These are phyloP conservation scores for Tillus elongatus DNA, from an alignment of 2,888 invertebrate genomes.

Conservation along the genomic window DNA sequence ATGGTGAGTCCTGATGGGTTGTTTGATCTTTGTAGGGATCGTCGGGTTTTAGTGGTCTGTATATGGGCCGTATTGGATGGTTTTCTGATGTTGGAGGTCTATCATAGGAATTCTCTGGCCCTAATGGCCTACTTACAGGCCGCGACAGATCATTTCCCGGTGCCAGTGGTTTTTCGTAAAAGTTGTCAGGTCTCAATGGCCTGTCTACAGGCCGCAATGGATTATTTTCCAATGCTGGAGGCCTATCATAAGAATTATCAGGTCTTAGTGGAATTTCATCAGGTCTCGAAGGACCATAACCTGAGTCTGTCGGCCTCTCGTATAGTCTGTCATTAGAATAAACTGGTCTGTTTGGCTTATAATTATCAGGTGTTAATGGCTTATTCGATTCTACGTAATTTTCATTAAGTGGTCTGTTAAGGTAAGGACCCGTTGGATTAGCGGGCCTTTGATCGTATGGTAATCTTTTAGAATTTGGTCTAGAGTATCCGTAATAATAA, in stretches of 20 bases:
- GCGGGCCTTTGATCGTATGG: background rate
- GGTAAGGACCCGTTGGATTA: background rate
- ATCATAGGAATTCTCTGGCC: conserved; percentile 15
- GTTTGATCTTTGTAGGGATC: conserved; percentile 14
- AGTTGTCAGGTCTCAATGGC: conserved; percentile 11
- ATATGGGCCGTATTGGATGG: conserved; percentile 9
- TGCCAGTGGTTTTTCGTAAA: conserved; percentile 13
- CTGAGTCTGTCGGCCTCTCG: no score
- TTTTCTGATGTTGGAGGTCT: conserved; percentile 14
- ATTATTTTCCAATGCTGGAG: background rate
- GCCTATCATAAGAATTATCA: conserved; percentile 1
- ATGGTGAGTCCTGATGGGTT: conserved; percentile 10
- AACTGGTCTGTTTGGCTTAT: no score
- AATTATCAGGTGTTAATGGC: no score
- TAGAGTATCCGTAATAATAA: no score
- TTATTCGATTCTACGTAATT: no score
- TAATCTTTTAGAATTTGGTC: no score
- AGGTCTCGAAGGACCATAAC: no score
- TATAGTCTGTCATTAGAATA: no score
- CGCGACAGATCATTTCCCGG: conserved; percentile 13
- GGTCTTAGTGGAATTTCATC: background rate
- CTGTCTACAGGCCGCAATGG: background rate
- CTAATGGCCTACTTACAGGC: conserved; percentile 9
- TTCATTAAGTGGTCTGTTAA: background rate
- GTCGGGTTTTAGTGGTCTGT: conserved; percentile 7